Evolutionary conservation across 2,113 vertebrate species (phyloP).

Genomic region (Acanthochromis polyacanthus): DNA sequence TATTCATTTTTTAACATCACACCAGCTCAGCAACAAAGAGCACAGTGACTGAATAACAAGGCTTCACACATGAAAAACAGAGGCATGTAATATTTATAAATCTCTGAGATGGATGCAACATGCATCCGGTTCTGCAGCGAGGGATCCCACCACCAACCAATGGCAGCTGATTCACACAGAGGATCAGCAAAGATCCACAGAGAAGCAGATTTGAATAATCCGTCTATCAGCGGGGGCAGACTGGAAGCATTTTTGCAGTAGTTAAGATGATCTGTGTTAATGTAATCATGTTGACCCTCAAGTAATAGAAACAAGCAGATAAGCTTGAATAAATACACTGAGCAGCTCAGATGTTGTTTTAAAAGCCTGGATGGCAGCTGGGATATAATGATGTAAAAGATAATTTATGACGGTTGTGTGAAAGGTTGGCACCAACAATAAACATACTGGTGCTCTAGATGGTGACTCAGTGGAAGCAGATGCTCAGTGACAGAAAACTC

Average conservation of each 20-base stretch:
- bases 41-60: conserved; percentile 13
- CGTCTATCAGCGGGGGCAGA: background rate
- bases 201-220: conserved; percentile 59
- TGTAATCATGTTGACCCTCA: conserved; percentile 23
- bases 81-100: conserved; percentile 37
- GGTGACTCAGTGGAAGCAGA: no score
- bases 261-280: conserved; percentile 34
- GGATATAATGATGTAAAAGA: background rate
- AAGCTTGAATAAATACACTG: conserved; percentile 14
- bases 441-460: no score
- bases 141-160: conserved; percentile 24
- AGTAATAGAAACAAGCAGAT: conserved; percentile 4
- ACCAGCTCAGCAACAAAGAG: background rate
- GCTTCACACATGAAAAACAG: conserved; percentile 5
- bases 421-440: no score
- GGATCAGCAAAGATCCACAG: conserved; percentile 53
- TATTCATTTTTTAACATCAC: background rate
- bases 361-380: fast-evolving
- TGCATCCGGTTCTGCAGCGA: conserved; percentile 1
- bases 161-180: conserved; percentile 21
- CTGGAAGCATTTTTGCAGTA: background rate
- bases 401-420: no score
- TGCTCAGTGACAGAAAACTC: background rate
- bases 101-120: background rate
- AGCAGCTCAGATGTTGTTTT: conserved; percentile 5